Conservation (phyloP, 92 coral and sea anemone genomes). For the Phenganax subtilis region DNA sequence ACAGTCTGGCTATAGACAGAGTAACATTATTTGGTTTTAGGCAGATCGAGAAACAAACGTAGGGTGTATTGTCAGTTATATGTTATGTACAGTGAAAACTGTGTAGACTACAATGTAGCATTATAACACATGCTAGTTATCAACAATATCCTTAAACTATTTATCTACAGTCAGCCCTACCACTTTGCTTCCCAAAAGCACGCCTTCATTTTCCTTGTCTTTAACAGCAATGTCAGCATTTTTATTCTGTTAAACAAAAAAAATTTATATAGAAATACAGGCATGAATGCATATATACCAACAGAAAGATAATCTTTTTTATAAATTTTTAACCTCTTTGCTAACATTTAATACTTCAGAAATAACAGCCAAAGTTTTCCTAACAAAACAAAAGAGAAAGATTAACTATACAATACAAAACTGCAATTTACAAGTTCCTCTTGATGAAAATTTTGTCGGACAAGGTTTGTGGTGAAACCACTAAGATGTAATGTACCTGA, state of each 20-base stretch:
- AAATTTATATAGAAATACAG: not conserved
- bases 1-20: too few relatives aligned
- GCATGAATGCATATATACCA: not conserved
- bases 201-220: not conserved
- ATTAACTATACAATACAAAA: not conserved
- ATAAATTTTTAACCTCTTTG: not conserved
- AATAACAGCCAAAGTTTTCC: conserved; percentile 15
- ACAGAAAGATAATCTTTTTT: not conserved
- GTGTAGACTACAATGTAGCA: too few relatives aligned
- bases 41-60: too few relatives aligned
- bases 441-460: too few relatives aligned
- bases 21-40: too few relatives aligned
- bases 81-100: too few relatives aligned
- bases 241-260: not conserved
- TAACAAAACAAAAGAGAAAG: not conserved
- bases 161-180: not conserved
- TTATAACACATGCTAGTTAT: not conserved
- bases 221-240: not conserved
- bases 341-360: not conserved
- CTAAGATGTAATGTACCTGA: too few relatives aligned
- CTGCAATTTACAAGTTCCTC: not conserved
- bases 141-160: not conserved
- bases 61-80: too few relatives aligned
- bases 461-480: too few relatives aligned
- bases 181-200: not conserved